Base-by-base conservation (phyloP, 2,888 invertebrate species). In the Melikaiella ostensackeni region DNA sequence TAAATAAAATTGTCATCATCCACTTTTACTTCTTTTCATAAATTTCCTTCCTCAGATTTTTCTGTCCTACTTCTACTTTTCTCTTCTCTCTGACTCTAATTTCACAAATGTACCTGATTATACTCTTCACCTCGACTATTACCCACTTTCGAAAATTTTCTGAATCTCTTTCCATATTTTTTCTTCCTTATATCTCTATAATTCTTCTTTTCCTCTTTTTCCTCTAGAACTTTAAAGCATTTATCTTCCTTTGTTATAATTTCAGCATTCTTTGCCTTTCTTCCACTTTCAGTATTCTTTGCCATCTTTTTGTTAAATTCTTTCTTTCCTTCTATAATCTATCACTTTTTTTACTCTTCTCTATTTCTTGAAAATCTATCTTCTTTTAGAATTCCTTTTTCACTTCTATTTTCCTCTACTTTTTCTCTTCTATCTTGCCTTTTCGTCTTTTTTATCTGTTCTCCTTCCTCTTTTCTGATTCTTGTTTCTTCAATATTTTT, bases 21-120 rank as follows among this genome's bases (percentile, higher is more conserved):
- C 21, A 38, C 61, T 27, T 61, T 11, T 63, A 59, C 38, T 24
- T 24, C 38, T 35, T 38, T 38, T 46, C 21, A 38, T 55, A 38
- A 21, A 24, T 50, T 63, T 66, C 13, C 27, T 27, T 33, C 35
- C 70, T 63, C 33, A 9, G 3, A 66, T 33, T 57, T 75, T 38
- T 62, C 13, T 59, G 16, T 42, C 27, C 74, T 55, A 66, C 57
- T 74, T 35, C n/a, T 57, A 42, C 59, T 21, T 59, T 24, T 35
- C 21, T 35, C 16, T 13, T n/a, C 8, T 50, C 50, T 70, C 11
- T 13, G 30, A 70, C 27, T 50, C 13, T 30, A 9, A 50, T 70
- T 33, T 70, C 13, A 70, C 70, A 50, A 70, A 50, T 55, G 70
- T 70, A 70, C 70, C 70, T 70, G 70, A 70, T 33, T 70, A 30